Evolutionary conservation across 1,140 invertebrate genomes (phyloP), one percentile per base, ranked within the genome.

Genomic region (Drosophila kanapiae): DNA sequence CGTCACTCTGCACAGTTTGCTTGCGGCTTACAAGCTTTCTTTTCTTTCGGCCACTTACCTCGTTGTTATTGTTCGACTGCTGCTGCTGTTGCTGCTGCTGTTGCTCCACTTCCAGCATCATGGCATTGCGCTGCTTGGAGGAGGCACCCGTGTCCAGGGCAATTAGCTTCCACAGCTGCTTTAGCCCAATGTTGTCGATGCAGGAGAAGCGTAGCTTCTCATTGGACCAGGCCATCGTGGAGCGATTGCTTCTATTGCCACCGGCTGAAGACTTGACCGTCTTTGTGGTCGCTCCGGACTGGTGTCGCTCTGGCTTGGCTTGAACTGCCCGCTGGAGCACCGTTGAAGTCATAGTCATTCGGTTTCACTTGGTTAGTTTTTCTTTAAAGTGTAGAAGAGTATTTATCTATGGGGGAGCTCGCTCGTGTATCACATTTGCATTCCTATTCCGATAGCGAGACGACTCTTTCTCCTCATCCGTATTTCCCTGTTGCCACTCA

Each of bases 271-370:
- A 60, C 51, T 80, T 70, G 51, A 38, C 10, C 7, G 56, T 37
- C 69, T 56, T 68, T n/a, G 57, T 48, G 60, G 62, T 51, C 31
- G 42, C 60, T 6, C 16, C 47, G 23, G 23, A 23, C 23, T 23
- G 23, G 23, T 23, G 23, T 38, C 74, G 72, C 48, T 81, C 67
- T 59, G 69, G 16, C 42, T 77, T 79, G 53, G 61, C 64, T 64
- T 76, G 80, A 48, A 78, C 70, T 61, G 90, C 85, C 60, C 86
- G 84, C 70, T 92, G 91, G 59, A 92, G 75, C 65, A 92, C 70
- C 54, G 91, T 92, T 78, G 91, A 92, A 92, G 88, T 91, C 91
- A 92, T 92, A 88, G 84, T 88, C 84, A 88, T 90, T 88, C 80
- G 71, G 43, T 43, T 38, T 59, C 51, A 59, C 67, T 72, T 42